Conservation (phyloP, 2,113 vertebrate genomes). For the Carettochelys insculpta region DNA sequence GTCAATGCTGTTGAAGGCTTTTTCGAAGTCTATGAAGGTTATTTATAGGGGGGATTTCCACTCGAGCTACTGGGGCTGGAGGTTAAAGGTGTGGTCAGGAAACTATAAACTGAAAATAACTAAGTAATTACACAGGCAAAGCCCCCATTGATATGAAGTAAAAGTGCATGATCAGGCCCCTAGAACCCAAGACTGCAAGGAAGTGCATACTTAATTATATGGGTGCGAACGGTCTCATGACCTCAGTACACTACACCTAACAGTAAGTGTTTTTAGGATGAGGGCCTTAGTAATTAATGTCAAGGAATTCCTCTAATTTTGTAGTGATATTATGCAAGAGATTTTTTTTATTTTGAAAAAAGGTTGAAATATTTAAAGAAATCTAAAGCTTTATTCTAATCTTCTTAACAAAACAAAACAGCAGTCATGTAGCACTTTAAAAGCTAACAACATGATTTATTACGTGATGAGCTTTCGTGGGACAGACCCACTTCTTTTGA, state of each 20-base stretch:
- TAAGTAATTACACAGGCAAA: background rate
- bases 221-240: background rate
- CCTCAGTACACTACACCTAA: background rate
- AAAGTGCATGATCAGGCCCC: background rate
- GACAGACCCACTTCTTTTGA: no score
- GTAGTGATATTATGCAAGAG: background rate
- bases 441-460: no score
- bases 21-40: no score
- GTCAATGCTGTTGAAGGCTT: no score
- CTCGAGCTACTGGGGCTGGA: rapidly evolving
- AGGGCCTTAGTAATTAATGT: background rate
- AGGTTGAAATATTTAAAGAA: background rate
- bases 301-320: background rate
- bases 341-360: background rate
- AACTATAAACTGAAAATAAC: background rate
- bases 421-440: no score
- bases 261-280: background rate
- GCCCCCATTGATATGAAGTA: background rate
- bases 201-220: background rate
- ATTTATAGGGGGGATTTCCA: no score
- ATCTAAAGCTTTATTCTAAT: background rate
- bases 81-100: background rate
- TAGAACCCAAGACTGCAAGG: background rate
- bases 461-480: no score
- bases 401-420: no score